Percentiles rank a stretch among this genome's conserved stretches.
Conservation (phyloP, 2,113 vertebrate species). For the Rafetus swinhoei region DNA sequence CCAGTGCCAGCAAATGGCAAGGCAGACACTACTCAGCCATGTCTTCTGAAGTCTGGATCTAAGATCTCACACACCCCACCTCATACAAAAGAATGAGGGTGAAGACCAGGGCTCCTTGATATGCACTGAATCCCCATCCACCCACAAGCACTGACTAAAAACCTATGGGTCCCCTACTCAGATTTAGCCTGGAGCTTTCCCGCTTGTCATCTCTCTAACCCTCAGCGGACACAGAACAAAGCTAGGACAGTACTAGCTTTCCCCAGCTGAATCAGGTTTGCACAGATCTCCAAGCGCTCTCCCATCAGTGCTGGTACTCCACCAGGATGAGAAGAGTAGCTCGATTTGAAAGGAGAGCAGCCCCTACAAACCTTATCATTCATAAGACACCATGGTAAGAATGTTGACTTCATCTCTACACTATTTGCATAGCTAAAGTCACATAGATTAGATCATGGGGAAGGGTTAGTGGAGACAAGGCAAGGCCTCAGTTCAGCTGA, state of each 20-base stretch:
- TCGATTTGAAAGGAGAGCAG: too few species aligned
- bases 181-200: background rate
- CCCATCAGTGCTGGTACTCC: too few species aligned
- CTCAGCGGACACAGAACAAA: background rate
- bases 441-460: too few species aligned
- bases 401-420: too few species aligned
- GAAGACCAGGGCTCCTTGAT: background rate
- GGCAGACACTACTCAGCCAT: background rate
- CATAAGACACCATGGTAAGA: too few species aligned
- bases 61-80: background rate
- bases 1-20: background rate
- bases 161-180: background rate
- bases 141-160: background rate
- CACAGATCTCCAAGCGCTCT: rapidly evolving
- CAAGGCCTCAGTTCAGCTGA: background rate
- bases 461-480: too few species aligned
- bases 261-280: background rate
- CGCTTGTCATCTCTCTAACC: background rate
- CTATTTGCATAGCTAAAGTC: too few species aligned
- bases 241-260: background rate
- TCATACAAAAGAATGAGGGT: background rate
- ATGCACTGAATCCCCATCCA: background rate
- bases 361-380: too few species aligned
- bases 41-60: conserved; percentile 19
- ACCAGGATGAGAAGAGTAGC: too few species aligned